These are phyloP conservation scores for Caenorhabditis briggsae DNA, from an alignment of 1,140 invertebrate species.

Conservation along the genomic window DNA sequence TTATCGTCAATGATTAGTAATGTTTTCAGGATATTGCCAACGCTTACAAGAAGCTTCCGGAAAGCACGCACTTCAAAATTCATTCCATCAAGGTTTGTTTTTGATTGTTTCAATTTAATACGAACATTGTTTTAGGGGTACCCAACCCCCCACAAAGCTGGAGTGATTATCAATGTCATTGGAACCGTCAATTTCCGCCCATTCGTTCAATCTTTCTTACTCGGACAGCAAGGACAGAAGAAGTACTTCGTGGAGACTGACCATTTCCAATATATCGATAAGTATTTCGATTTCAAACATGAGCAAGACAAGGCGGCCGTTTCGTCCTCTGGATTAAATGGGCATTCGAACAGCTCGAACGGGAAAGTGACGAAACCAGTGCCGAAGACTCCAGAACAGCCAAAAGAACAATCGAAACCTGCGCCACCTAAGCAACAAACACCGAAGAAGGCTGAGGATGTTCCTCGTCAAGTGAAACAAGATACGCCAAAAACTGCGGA, in stretches of 20 bases:
- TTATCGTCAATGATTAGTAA: neutral
- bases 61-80: constrained; percentile 54
- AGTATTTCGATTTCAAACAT: neutral
- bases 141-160: constrained; percentile 19
- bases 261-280: constrained; percentile 41
- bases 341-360: neutral
- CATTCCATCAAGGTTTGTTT: constrained; percentile 58
- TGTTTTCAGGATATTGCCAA: constrained; percentile 57
- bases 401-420: constrained; percentile 34
- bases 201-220: constrained; percentile 61
- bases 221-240: constrained; percentile 60
- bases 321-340: neutral
- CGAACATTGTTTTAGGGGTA: constrained; percentile 24
- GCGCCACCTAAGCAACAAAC: constrained; percentile 35
- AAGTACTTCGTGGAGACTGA: constrained; percentile 64
- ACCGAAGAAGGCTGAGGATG: constrained; percentile 15
- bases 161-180: constrained; percentile 55
- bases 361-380: neutral
- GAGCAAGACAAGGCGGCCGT: neutral
- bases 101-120: neutral
- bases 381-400: constrained; percentile 12
- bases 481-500: constrained; percentile 29
- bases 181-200: constrained; percentile 55
- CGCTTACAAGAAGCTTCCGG: constrained; percentile 33
- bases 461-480: constrained; percentile 20